phyloP scores from a whole-genome alignment of 2,797 vertebrate genomes.

The Brachyrhaphis roseni region DNA sequence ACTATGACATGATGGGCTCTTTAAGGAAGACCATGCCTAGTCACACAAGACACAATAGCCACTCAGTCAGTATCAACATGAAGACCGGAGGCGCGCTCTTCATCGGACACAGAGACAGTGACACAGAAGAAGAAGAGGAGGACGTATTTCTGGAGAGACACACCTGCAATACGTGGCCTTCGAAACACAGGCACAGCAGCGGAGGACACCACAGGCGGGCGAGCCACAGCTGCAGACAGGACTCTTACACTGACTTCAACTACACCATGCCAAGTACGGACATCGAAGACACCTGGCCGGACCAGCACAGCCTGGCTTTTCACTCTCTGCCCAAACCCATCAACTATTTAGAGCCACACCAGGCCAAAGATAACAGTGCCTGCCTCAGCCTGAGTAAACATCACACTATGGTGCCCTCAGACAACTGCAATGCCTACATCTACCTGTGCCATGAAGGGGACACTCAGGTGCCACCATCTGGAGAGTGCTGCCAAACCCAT shows the following conservation, averaged over 20 bases:
- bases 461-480: conserved; percentile 58
- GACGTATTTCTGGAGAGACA: conserved; percentile 78
- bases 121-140: conserved; percentile 74
- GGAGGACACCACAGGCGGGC: conserved; percentile 64
- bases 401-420: conserved; percentile 62
- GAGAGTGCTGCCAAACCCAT: conserved; percentile 78
- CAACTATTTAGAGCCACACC: conserved; percentile 71
- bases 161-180: conserved; percentile 83
- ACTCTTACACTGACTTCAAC: conserved; percentile 79
- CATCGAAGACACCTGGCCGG: conserved; percentile 83
- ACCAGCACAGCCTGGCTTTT: conserved; percentile 72
- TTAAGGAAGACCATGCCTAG: conserved; percentile 84
- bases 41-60: conserved; percentile 64
- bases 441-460: conserved; percentile 78
- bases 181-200: conserved; percentile 85
- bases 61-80: conserved; percentile 82
- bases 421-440: conserved; percentile 73
- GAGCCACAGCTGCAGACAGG: conserved; percentile 72
- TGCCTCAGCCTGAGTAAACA: conserved; percentile 76
- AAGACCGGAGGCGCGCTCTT: conserved; percentile 79
- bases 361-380: conserved; percentile 76
- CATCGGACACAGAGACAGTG: conserved; percentile 70
- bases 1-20: conserved; percentile 87
- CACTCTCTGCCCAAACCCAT: conserved; percentile 72
- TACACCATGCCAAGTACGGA: conserved; percentile 84